Conservation (phyloP, 1,140 invertebrate genomes). For the Archegozetes longisetosus region DNA sequence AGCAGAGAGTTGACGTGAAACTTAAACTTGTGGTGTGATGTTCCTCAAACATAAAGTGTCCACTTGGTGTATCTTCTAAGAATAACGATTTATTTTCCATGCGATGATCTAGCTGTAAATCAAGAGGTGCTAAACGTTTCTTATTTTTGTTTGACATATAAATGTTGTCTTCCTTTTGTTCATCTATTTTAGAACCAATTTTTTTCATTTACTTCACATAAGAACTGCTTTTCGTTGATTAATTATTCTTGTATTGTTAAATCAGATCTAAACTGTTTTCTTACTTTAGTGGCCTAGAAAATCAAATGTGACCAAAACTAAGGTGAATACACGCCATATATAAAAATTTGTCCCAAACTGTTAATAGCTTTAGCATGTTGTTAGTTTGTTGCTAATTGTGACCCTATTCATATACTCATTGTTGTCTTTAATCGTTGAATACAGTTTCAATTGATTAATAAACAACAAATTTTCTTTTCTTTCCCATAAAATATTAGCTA, state of each 20-base stretch:
- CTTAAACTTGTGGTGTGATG: constrained; percentile 24
- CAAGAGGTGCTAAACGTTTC: constrained; percentile 36
- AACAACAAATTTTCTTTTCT: too few relatives aligned
- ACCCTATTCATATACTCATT: constrained; percentile 54
- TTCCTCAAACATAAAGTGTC: constrained; percentile 27
- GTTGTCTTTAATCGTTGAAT: constrained; percentile 49
- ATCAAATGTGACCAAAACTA: not conserved
- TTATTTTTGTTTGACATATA: not conserved
- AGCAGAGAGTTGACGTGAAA: constrained; percentile 46
- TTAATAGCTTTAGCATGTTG: constrained; percentile 48
- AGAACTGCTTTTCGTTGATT: constrained; percentile 14
- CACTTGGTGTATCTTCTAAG: constrained; percentile 25
- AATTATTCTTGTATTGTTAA: constrained; percentile 11
- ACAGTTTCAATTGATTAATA: too few relatives aligned
- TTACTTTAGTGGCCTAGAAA: constrained; percentile 3
- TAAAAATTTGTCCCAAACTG: constrained; percentile 16
- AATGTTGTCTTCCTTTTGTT: not conserved
- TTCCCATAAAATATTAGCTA: too few relatives aligned
- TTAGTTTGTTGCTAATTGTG: constrained; percentile 45
- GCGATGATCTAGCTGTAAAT: constrained; percentile 8
- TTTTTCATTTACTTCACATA: not conserved
- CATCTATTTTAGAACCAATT: too few relatives aligned
- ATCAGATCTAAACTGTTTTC: not conserved
- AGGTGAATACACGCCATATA: constrained; percentile 4
- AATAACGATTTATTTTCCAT: constrained; percentile 12